A percentile compares a stretch with the other conserved stretches of the same genome.
These are phyloP conservation scores for Sorex fumeus DNA, from an alignment of 2,113 vertebrate species.

Conservation along the genomic window DNA sequence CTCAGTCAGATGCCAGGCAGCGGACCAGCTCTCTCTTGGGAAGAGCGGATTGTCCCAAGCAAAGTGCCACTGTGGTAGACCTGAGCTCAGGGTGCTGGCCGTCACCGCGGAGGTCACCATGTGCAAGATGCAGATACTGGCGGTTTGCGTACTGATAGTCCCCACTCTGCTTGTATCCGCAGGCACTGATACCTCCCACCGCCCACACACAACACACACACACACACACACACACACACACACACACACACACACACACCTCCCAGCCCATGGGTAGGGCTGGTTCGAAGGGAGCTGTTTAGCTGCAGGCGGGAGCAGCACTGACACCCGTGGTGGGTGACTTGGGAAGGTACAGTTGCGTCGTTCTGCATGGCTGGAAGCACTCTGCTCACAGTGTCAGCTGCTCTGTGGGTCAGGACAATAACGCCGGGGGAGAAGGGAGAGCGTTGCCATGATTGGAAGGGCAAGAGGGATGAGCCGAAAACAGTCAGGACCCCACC, in stretches of 20 bases:
- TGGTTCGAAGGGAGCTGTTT: not conserved
- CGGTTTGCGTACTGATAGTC: no score
- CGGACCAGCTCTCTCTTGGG: not conserved
- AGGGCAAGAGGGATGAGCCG: not conserved
- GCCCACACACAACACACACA: no score
- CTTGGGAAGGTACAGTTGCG: not conserved
- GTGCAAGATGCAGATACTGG: no score
- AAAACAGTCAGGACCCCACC: accelerated
- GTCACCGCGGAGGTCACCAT: no score
- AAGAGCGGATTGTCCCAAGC: not conserved
- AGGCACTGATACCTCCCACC: not conserved
- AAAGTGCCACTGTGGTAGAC: not conserved
- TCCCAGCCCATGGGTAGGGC: not conserved
- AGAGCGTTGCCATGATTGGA: not conserved
- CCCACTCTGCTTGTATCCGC: not conserved
- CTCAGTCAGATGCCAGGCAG: not conserved
- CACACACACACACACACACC: no score
- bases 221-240: no score
- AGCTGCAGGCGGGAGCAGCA: not conserved
- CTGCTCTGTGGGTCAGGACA: accelerated
- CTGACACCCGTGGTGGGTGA: no score
- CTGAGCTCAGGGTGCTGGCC: not conserved
- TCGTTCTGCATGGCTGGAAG: no score
- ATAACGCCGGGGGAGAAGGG: not conserved
- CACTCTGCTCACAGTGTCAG: accelerated